phyloP scores from a whole-genome alignment of 2,888 invertebrate genomes.

The Catonia carolina region DNA sequence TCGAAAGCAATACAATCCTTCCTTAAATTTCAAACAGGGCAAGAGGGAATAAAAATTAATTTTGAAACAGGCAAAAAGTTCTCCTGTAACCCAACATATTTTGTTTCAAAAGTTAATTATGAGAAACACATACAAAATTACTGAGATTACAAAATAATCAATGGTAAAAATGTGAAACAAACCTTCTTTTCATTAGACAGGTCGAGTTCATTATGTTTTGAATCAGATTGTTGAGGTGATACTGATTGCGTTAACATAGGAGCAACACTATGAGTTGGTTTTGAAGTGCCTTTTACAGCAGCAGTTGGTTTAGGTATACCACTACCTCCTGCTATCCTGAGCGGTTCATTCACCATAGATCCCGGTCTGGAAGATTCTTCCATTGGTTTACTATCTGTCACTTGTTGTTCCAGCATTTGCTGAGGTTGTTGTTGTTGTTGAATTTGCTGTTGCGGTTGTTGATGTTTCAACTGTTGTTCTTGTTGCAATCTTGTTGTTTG shows the following conservation, averaged over 20 bases:
- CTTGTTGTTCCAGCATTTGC: constrained; percentile 41
- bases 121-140: too few relatives aligned
- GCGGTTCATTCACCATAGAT: constrained; percentile 49
- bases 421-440: constrained; percentile 38
- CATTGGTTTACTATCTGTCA: constrained; percentile 26
- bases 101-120: too few relatives aligned
- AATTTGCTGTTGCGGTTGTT: constrained; percentile 24
- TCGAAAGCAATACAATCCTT: too few relatives aligned
- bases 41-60: too few relatives aligned
- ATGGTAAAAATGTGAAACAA: too few relatives aligned
- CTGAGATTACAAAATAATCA: too few relatives aligned
- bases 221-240: neutral
- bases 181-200: constrained; percentile 25
- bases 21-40: too few relatives aligned
- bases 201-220: constrained; percentile 14
- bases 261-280: constrained; percentile 46
- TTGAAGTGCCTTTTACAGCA: constrained; percentile 83
- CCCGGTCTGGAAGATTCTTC: constrained; percentile 42
- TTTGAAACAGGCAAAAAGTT: too few relatives aligned
- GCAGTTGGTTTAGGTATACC: constrained; percentile 89
- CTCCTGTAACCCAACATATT: too few relatives aligned
- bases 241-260: constrained; percentile 29
- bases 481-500: neutral
- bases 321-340: constrained; percentile 50
- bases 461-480: neutral